phyloP scores from a whole-genome alignment of 2,888 invertebrate species.

The Oscheius sp. region DNA sequence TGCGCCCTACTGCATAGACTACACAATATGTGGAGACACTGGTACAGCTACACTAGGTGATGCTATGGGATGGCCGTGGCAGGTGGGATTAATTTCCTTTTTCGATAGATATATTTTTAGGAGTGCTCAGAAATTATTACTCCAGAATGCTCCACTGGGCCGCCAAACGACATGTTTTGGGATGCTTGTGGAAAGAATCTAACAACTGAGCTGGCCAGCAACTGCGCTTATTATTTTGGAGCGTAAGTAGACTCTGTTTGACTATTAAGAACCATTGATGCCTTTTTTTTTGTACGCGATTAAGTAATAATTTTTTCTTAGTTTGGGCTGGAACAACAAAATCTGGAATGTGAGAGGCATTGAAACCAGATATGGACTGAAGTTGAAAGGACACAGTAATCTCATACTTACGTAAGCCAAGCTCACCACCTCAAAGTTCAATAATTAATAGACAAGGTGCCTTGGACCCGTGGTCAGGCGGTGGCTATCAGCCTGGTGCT shows the following conservation, averaged over 20 bases:
- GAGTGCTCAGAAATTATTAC: slow-evolving; percentile 85
- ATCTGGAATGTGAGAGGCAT: slow-evolving; percentile 50
- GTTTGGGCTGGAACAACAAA: slow-evolving; percentile 46
- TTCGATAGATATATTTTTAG: slow-evolving; percentile 4
- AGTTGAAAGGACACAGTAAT: slow-evolving; percentile 52
- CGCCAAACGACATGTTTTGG: slow-evolving; percentile 85
- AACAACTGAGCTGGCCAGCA: not conserved
- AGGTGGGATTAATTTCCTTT: too few relatives aligned
- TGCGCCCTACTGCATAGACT: slow-evolving; percentile 52
- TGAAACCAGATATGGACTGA: slow-evolving; percentile 54
- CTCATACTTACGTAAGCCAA: slow-evolving; percentile 62
- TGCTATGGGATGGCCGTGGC: slow-evolving; percentile 61
- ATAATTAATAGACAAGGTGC: too few relatives aligned
- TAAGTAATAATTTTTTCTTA: not conserved
- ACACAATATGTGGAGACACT: slow-evolving; percentile 49
- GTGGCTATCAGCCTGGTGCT: too few relatives aligned
- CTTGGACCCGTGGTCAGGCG: too few relatives aligned
- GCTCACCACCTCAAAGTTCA: too few relatives aligned
- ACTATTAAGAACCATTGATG: not conserved
- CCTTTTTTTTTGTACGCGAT: too few relatives aligned
- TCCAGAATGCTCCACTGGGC: slow-evolving; percentile 86
- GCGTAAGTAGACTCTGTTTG: not conserved
- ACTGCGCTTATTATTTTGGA: slow-evolving; percentile 22
- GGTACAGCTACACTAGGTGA: slow-evolving; percentile 56
- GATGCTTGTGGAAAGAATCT: slow-evolving; percentile 59